Evolutionary conservation across 2,113 vertebrate genomes (phyloP), one percentile per base, ranked within the genome.

Genomic region (Xyrauchen texanus): DNA sequence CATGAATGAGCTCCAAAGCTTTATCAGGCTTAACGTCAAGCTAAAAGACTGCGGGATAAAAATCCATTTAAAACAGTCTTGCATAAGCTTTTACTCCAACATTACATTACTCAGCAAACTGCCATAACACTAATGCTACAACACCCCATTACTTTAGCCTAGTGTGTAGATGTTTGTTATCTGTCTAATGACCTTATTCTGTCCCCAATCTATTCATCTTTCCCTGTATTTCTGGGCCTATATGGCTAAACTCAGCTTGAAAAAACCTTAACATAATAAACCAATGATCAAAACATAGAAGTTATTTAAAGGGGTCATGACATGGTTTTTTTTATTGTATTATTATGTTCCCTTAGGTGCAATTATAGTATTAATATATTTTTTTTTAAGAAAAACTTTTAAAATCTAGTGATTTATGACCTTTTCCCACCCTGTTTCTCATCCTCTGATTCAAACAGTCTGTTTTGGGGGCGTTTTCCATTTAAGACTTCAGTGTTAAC

Each of bases 31-130:
- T 83, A 77, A 72, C n/a, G 9, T 71, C 83, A 85, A 81, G 16
- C 63, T 76, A 61, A 81, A 81, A 86, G 68, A 34, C 82, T 76
- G 57, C 15, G 34, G 85, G 68, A 89, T 86, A 85, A 71, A 82
- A 85, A 86, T 84, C 81, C 82, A 82, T 89, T 90, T 86, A 80
- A 86, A 86, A 85, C 47, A 57, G 78, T 81, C 87, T 81, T 85
- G 80, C 69, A 52, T 69, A 64, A 83, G 84, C 85, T 58, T 89
- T 87, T 83, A 86, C 89, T 71, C 83, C 64, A 60, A 73, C 73
- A 79, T 80, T 64, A 67, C 85, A 78, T 68, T 83, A 87, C 86
- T 91, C 89, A 91, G 91, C 88, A 90, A 84, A 88, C 85, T 86
- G 86, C 85, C 77, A 76, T 82, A 66, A 63, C 11, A 45, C 80